Evolutionary conservation across 2,888 invertebrate genomes (phyloP).

Genomic region (Cephonodes hylas): DNA sequence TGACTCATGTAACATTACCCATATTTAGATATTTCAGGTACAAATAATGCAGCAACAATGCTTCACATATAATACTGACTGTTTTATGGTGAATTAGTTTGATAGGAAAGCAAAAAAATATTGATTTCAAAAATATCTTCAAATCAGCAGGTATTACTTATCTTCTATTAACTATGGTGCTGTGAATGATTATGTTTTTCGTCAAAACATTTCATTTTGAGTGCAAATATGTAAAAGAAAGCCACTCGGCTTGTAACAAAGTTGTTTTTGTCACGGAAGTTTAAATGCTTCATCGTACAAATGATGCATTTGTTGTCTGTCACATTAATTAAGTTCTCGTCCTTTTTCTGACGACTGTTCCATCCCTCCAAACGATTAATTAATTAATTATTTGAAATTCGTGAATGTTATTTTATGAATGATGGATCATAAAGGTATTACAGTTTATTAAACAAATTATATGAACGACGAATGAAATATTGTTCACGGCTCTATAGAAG

Average conservation of each 20-base stretch:
- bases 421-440: too few species aligned
- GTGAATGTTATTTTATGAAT: background rate
- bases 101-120: too few species aligned
- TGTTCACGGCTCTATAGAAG: too few species aligned
- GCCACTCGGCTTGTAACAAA: background rate
- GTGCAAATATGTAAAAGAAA: background rate
- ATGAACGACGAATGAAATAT: too few species aligned
- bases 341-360: background rate
- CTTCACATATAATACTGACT: background rate
- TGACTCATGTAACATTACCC: slow-evolving; percentile 22
- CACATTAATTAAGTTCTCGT: background rate
- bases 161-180: too few species aligned
- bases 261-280: background rate
- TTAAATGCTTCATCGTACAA: background rate
- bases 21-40: background rate
- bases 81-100: background rate
- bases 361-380: background rate
- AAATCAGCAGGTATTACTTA: too few species aligned
- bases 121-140: too few species aligned
- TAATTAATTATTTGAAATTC: background rate
- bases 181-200: too few species aligned
- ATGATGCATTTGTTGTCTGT: background rate
- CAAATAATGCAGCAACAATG: background rate
- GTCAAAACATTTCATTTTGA: background rate
- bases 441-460: too few species aligned